phyloP scores from a whole-genome alignment of 2,113 vertebrate genomes.

The Crotophaga sulcirostris region DNA sequence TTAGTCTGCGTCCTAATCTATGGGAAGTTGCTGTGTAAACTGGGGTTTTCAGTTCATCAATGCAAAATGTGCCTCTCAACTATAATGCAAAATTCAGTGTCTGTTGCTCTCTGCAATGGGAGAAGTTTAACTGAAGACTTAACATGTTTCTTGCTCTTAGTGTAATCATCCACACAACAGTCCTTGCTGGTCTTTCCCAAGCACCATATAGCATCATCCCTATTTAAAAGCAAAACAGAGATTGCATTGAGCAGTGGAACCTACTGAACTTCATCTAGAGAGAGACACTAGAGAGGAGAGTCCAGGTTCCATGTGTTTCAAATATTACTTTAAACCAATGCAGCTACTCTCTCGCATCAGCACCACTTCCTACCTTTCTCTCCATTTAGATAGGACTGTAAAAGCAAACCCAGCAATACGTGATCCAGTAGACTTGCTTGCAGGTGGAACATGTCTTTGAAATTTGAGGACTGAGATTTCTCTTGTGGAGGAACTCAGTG shows the following conservation, averaged over 20 bases:
- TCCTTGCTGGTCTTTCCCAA: not conserved
- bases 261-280: not conserved
- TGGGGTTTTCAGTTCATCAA: not conserved
- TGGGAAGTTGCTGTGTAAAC: not conserved
- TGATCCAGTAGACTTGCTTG: not conserved
- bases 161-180: not conserved
- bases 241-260: not conserved
- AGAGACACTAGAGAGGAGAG: not conserved
- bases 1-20: not conserved
- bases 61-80: constrained; percentile 30
- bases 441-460: not conserved
- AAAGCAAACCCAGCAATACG: constrained; percentile 17
- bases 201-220: not conserved
- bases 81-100: not conserved
- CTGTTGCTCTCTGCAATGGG: not conserved
- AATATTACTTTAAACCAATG: not conserved
- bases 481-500: not conserved
- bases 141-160: not conserved
- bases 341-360: not conserved
- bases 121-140: not conserved
- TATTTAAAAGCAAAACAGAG: not conserved
- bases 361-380: not conserved
- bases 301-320: not conserved
- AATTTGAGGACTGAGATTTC: not conserved
- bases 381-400: not conserved